Evolutionary conservation across 2,797 vertebrate genomes (phyloP).

Genomic region (Etheostoma nigrum): DNA sequence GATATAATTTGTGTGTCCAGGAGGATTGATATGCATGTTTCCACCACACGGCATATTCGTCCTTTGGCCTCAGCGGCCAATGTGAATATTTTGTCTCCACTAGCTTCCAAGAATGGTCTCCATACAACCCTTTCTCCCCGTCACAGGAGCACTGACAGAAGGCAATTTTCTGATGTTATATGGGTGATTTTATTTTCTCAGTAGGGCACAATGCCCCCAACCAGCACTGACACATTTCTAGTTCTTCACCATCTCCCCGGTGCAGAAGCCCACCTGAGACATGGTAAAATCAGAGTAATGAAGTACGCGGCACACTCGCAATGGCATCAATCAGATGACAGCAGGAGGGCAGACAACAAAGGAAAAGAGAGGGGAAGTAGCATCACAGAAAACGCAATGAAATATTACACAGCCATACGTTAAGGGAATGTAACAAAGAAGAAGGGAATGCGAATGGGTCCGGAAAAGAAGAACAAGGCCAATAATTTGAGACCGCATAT

Average conservation of each 20-base stretch:
- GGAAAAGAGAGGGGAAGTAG: slow-evolving; percentile 28
- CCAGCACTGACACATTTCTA: slow-evolving; percentile 75
- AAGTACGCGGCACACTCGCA: slow-evolving; percentile 76
- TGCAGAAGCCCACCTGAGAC: slow-evolving; percentile 80
- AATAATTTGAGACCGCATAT: slow-evolving; percentile 72
- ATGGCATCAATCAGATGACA: slow-evolving; percentile 79
- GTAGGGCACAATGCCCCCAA: slow-evolving; percentile 72
- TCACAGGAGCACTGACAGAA: slow-evolving; percentile 59
- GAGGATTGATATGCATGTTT: slow-evolving; percentile 29
- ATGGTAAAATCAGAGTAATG: slow-evolving; percentile 86
- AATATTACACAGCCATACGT: slow-evolving; percentile 58
- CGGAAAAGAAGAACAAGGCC: slow-evolving; percentile 60
- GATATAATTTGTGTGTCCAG: slow-evolving; percentile 50
- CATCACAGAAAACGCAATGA: slow-evolving; percentile 26
- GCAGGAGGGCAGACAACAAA: slow-evolving; percentile 69
- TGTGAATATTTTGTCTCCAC: slow-evolving; percentile 54
- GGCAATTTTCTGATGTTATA: slow-evolving; percentile 82
- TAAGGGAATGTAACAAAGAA: slow-evolving; percentile 29
- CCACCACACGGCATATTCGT: slow-evolving; percentile 6
- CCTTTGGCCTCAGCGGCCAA: slow-evolving; percentile 37
- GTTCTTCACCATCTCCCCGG: slow-evolving; percentile 81
- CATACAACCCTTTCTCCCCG: slow-evolving; percentile 29
- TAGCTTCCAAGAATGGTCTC: slow-evolving; percentile 38
- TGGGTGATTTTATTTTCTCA: slow-evolving; percentile 78
- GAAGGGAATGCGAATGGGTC: slow-evolving; percentile 60